Evolutionary conservation across 2,888 invertebrate genomes (phyloP), one percentile per base, ranked within the genome.

Genomic region (Eupithecia centaureata): DNA sequence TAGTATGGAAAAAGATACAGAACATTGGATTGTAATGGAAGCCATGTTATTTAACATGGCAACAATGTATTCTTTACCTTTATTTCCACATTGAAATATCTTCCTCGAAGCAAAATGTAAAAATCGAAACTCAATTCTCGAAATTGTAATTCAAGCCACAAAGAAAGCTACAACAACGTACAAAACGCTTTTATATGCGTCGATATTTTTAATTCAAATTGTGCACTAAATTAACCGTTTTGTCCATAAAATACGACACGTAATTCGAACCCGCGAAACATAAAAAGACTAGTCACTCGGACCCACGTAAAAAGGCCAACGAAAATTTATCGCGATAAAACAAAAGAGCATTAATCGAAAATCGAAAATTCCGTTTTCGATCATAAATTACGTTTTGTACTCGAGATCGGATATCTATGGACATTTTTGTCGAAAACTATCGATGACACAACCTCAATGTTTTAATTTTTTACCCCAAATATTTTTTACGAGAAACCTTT

Each of bases 371-470:
- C 63, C 68, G 67, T 67, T 70, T 68, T 74, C 59, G 63, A 72
- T 73, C 68, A 76, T 76, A 72, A 74, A 76, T 75, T 71, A 64
- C 73, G 61, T 60, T 68, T 57, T 59, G 71, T 63, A 72, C 72
- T 74, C 71, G 71, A 73, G 74, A 76, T 76, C 72, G 64, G 67
- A 57, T 72, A 76, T 76, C 76, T 67, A 42, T 38, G 63, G 65
- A 65, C 71, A 71, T 72, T 74, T 73, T 72, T 74, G 76, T 73
- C 70, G 73, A 73, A 76, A 76, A 73, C 71, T 72, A 70, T 71
- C 70, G 63, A 70, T 67, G 73, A 74, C 74, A 74, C 59, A 68
- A 68, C 64, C 62, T 66, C 62, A 56, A 63, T 60, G 68, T 68
- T 65, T 69, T 63, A 65, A 69, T 69, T 69, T 69, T 69, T 69